phyloP scores from a whole-genome alignment of 2,888 invertebrate genomes.

The Trachelus iudaicus region DNA sequence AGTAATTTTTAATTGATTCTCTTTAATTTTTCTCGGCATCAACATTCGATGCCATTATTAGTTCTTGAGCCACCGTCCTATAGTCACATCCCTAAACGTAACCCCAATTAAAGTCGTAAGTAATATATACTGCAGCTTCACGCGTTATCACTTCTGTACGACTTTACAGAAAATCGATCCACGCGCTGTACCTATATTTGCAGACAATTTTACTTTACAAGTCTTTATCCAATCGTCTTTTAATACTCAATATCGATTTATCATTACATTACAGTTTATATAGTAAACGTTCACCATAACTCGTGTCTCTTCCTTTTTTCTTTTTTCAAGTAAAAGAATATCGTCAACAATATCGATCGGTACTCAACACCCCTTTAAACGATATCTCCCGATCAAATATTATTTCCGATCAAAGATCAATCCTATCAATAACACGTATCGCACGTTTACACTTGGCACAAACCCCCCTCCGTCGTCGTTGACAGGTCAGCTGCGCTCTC shows the following conservation, averaged over 20 bases:
- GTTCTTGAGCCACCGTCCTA: background rate
- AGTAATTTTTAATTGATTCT: background rate
- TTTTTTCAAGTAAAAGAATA: background rate
- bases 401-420: background rate
- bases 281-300: background rate
- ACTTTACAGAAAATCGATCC: background rate
- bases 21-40: background rate
- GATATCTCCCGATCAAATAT: background rate
- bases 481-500: background rate
- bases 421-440: background rate
- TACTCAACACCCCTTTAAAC: background rate
- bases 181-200: background rate
- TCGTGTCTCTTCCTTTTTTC: background rate
- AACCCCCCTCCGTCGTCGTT: constrained; percentile 33
- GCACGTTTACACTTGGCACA: background rate
- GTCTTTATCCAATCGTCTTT: background rate
- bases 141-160: background rate
- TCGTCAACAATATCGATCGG: background rate
- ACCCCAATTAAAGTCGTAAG: background rate
- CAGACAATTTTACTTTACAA: background rate
- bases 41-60: background rate
- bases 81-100: background rate
- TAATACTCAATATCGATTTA: background rate
- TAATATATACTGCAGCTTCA: background rate
- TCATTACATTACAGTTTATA: background rate